These are phyloP conservation scores for Acronicta psi DNA, from an alignment of 2,888 invertebrate species.

Conservation along the genomic window DNA sequence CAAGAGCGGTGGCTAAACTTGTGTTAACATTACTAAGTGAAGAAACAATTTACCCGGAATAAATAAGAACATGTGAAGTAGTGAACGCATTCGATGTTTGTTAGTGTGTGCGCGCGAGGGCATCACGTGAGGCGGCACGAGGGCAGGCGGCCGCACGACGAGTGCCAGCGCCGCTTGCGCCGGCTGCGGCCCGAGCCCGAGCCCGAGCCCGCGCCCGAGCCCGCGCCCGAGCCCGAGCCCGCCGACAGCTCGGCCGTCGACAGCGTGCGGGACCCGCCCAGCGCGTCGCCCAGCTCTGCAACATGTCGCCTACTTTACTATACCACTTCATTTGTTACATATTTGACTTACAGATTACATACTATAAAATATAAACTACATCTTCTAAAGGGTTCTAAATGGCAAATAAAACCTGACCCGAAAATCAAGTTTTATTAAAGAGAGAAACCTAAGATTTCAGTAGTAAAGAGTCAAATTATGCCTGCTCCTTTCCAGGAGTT, in stretches of 20 bases:
- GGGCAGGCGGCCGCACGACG: constrained; percentile 83
- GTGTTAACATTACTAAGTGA: constrained; percentile 19
- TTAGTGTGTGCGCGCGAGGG: background rate
- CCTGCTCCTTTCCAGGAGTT: too few species aligned
- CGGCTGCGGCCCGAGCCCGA: constrained; percentile 62
- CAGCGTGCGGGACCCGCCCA: constrained; percentile 81
- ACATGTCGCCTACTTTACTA: constrained; percentile 18
- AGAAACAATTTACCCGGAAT: constrained; percentile 15
- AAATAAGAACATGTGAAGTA: constrained; percentile 24
- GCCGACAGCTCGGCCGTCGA: constrained; percentile 85
- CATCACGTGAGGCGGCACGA: constrained; percentile 84
- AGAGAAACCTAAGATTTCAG: too few species aligned
- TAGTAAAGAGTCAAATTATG: too few species aligned
- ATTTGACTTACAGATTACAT: background rate
- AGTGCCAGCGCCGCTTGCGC: constrained; percentile 84
- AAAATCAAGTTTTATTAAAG: too few species aligned
- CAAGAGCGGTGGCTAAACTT: constrained; percentile 27
- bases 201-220: constrained; percentile 74
- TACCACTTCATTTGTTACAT: background rate
- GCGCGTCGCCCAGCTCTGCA: constrained; percentile 79
- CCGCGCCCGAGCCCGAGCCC: constrained; percentile 69
- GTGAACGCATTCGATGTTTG: constrained; percentile 2
- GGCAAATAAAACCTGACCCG: too few species aligned
- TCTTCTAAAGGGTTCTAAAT: too few species aligned
- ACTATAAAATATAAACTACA: background rate